Evolutionary conservation across 2,888 invertebrate genomes (phyloP).

Genomic region (Drosophila colorata): DNA sequence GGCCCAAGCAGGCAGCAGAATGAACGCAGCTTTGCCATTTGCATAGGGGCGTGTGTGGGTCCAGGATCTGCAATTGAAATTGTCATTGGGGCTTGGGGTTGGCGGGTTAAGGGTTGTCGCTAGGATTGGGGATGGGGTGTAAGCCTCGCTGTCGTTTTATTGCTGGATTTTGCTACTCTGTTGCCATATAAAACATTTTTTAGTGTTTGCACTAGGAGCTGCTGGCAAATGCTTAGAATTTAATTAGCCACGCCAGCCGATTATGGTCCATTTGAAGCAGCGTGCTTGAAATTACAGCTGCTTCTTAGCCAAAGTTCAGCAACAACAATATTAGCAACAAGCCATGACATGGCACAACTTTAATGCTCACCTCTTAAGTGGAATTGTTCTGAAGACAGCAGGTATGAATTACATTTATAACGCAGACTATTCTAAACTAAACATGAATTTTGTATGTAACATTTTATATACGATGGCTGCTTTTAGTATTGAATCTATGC

Average conservation of each 20-base stretch:
- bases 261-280: slow-evolving; percentile 63
- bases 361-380: background rate
- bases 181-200: slow-evolving; percentile 73
- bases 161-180: slow-evolving; percentile 32
- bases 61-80: slow-evolving; percentile 78
- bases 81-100: slow-evolving; percentile 10
- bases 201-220: slow-evolving; percentile 59
- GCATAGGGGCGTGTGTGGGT: slow-evolving; percentile 76
- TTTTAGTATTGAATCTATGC: no score
- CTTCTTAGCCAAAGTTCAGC: slow-evolving; percentile 30
- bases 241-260: slow-evolving; percentile 76
- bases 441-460: background rate
- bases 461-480: background rate
- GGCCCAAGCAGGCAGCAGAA: slow-evolving; percentile 15
- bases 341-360: slow-evolving; percentile 17
- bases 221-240: slow-evolving; percentile 76
- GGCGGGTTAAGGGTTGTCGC: slow-evolving; percentile 6
- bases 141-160: slow-evolving; percentile 9
- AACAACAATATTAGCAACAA: slow-evolving; percentile 24
- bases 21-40: slow-evolving; percentile 54
- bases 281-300: slow-evolving; percentile 68
- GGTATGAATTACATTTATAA: background rate
- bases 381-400: no score
- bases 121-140: slow-evolving; percentile 8
- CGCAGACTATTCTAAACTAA: background rate